Conservation (phyloP, 2,888 invertebrate genomes). For the Folsomia manolachei region DNA sequence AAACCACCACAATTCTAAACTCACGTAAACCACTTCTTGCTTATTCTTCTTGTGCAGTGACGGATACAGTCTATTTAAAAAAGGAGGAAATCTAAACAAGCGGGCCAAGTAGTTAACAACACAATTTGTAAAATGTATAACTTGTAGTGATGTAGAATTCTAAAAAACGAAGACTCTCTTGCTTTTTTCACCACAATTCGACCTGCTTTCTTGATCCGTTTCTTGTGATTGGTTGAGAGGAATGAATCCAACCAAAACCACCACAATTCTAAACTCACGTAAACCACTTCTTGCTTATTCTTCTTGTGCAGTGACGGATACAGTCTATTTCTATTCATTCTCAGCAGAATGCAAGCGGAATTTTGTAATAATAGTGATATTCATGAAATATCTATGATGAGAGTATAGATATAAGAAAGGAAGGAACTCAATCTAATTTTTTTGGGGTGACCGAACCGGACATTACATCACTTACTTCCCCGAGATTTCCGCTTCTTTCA, state of each 20-base stretch:
- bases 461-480: conserved; percentile 10
- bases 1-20: neutral
- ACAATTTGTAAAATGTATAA: too few species aligned
- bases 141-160: too few species aligned
- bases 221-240: too few species aligned
- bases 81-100: too few species aligned
- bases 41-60: neutral
- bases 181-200: too few species aligned
- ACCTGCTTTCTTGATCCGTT: too few species aligned
- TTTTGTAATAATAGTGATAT: too few species aligned
- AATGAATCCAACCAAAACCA: too few species aligned
- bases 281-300: neutral
- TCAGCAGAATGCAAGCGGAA: neutral
- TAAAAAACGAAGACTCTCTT: too few species aligned
- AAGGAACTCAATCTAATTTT: conserved; percentile 3
- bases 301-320: neutral
- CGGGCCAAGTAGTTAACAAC: too few species aligned
- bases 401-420: too few species aligned
- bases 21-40: neutral
- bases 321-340: neutral
- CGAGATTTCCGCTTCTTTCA: conserved; percentile 22
- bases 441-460: neutral
- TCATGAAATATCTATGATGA: too few species aligned
- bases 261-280: neutral
- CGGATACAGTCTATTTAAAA: neutral